These are phyloP conservation scores for Pocillopora meandrina DNA, from an alignment of 92 coral and sea anemone genomes.

Conservation along the genomic window DNA sequence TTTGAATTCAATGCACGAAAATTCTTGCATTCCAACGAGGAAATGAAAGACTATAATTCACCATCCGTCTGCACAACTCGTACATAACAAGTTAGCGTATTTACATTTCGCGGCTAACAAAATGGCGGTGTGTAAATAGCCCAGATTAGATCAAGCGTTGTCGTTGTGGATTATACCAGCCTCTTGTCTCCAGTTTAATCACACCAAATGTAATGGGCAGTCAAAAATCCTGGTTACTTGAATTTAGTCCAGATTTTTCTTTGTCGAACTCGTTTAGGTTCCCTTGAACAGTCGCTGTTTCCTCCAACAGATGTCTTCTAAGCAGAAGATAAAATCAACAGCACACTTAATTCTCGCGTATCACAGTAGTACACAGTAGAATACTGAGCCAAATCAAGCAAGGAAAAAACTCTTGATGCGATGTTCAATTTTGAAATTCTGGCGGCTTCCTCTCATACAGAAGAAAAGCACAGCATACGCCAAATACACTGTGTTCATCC, in stretches of 20 bases:
- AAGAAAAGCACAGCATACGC: not conserved
- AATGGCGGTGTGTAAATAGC: slow-evolving; percentile 59
- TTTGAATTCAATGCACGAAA: slow-evolving; percentile 30
- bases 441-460: not conserved
- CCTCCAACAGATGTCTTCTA: slow-evolving; percentile 8
- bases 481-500: not conserved
- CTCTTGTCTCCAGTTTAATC: not conserved
- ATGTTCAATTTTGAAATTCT: not conserved
- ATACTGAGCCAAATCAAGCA: not conserved
- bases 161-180: not conserved
- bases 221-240: not conserved
- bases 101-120: slow-evolving; percentile 62
- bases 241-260: not conserved
- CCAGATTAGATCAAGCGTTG: slow-evolving; percentile 29
- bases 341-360: not conserved
- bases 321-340: slow-evolving; percentile 29
- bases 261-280: not conserved
- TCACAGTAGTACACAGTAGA: not conserved
- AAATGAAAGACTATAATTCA: slow-evolving; percentile 12
- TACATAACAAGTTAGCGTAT: slow-evolving; percentile 42
- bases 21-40: slow-evolving; percentile 43
- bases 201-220: not conserved
- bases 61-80: slow-evolving; percentile 16
- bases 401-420: not conserved
- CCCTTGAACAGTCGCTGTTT: not conserved